Evolutionary conservation across 2,113 vertebrate genomes (phyloP).

Genomic region (Austrofundulus limnaeus): DNA sequence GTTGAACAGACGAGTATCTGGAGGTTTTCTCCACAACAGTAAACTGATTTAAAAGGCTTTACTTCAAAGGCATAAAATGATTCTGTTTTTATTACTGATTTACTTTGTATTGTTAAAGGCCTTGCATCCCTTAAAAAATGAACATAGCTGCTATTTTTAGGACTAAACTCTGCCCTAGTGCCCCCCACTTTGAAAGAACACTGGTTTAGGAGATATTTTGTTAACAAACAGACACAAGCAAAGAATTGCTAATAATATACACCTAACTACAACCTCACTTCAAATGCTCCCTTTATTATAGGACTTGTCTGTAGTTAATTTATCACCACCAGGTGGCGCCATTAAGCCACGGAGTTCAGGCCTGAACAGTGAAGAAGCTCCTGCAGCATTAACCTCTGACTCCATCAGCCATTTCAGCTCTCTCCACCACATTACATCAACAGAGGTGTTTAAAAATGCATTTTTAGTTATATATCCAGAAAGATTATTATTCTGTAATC

Average conservation of each 20-base stretch:
- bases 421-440: background rate
- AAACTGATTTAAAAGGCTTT: background rate
- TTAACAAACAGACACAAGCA: no score
- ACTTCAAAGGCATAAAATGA: no score
- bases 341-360: background rate
- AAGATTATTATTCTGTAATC: background rate
- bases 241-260: no score
- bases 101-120: no score
- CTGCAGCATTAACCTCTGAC: slow-evolving; percentile 8
- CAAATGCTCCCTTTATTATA: no score
- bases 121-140: no score
- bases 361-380: background rate
- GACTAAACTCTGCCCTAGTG: no score
- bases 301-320: background rate
- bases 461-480: background rate
- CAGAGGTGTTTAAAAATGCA: background rate
- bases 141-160: no score
- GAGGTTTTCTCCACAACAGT: slow-evolving; percentile 31
- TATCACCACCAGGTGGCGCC: slow-evolving; percentile 50
- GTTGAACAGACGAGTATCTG: background rate
- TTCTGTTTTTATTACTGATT: no score
- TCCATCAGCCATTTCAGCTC: slow-evolving; percentile 23
- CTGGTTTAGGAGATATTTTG: no score
- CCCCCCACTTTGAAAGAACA: no score
- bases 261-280: no score